Percentiles rank a stretch among this genome's conserved stretches.
Conservation (phyloP, 2,888 invertebrate genomes). For the Mimachlamys varia region DNA sequence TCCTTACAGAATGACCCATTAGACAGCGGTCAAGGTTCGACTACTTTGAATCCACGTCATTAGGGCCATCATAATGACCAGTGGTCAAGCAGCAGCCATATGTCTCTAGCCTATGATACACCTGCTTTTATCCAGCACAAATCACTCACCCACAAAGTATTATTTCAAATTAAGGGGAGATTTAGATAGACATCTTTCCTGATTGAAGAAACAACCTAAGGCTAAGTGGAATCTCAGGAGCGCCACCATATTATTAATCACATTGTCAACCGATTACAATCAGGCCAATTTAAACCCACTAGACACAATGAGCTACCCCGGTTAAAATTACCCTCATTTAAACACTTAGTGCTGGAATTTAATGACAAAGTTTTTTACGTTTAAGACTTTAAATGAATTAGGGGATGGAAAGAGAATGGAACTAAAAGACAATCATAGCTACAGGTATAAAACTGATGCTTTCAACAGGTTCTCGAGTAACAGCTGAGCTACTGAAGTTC, state of each 20-base stretch:
- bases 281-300: too few species aligned
- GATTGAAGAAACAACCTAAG: neutral
- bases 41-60: neutral
- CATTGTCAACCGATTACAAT: too few species aligned
- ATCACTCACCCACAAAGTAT: neutral
- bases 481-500: neutral
- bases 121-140: neutral
- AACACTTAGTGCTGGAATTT: neutral
- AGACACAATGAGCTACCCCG: too few species aligned
- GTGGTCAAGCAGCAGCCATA: neutral
- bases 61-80: neutral
- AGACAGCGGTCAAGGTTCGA: neutral
- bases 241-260: neutral
- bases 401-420: neutral
- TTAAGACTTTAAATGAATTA: neutral
- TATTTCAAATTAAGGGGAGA: neutral
- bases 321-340: neutral
- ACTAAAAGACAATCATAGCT: neutral
- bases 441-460: neutral
- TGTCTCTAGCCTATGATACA: neutral
- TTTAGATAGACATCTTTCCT: neutral
- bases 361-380: neutral
- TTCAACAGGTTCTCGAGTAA: neutral
- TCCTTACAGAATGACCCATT: neutral
- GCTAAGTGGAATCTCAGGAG: neutral